Conservation (phyloP, 2,797 vertebrate species). For the Pseudotriccus pelzelni region DNA sequence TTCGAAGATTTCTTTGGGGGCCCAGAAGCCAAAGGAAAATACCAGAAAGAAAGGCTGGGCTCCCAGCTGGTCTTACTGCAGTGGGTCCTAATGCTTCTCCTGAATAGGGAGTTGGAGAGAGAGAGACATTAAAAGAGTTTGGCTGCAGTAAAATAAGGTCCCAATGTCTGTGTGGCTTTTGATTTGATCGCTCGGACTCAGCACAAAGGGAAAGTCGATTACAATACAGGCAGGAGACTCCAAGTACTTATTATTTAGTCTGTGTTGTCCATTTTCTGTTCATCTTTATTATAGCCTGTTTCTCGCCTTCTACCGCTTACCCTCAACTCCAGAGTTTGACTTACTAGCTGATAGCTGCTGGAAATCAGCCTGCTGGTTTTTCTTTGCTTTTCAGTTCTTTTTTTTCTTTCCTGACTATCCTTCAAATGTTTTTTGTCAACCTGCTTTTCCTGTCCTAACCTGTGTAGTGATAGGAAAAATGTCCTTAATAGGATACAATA, state of each 20-base stretch:
- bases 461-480: background rate
- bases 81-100: background rate
- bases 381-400: background rate
- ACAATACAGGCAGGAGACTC: background rate
- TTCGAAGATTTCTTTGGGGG: background rate
- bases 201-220: background rate
- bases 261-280: constrained; percentile 11
- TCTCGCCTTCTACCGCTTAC: background rate
- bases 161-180: background rate
- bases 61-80: background rate
- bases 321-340: background rate
- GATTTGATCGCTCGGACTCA: background rate
- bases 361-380: background rate
- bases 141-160: background rate
- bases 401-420: background rate
- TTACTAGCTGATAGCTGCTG: background rate
- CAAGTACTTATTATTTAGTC: background rate
- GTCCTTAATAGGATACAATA: background rate
- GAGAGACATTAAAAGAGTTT: background rate
- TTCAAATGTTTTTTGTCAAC: background rate
- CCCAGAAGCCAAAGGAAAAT: background rate
- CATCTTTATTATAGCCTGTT: background rate
- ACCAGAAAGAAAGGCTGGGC: background rate
- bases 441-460: background rate
- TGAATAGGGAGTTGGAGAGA: background rate